Percentiles rank a stretch among this genome's conserved stretches.
Conservation (phyloP, 1,140 invertebrate genomes). For the Drosophila lacertosa region DNA sequence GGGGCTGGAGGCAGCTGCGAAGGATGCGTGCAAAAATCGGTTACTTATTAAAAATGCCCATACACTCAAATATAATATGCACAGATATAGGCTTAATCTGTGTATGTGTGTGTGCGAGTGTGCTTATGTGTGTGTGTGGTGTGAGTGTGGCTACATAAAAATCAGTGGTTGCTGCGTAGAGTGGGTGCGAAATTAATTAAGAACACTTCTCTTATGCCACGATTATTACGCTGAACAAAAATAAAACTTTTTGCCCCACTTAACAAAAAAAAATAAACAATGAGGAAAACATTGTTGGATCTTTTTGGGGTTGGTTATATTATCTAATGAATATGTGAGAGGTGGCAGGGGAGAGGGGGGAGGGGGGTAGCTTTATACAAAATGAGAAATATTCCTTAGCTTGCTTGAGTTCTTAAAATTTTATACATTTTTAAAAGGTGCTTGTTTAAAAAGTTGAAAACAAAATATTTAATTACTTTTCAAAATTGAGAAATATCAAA, state of each 20-base stretch:
- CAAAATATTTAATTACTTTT: no score
- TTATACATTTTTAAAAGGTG: no score
- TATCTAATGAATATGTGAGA: no score
- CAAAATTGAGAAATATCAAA: no score
- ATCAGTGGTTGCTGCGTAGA: slow-evolving; percentile 55
- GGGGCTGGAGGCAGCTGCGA: not conserved
- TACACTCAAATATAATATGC: slow-evolving; percentile 70
- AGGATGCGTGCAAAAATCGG: slow-evolving; percentile 63
- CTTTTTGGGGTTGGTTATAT: no score
- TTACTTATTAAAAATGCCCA: slow-evolving; percentile 80
- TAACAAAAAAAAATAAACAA: not conserved
- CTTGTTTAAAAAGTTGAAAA: no score
- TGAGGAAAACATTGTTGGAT: no score
- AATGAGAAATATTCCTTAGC: no score
- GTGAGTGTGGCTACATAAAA: slow-evolving; percentile 58
- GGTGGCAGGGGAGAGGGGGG: no score
- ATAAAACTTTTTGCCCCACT: not conserved
- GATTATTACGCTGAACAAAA: slow-evolving; percentile 7
- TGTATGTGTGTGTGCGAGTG: slow-evolving; percentile 10
- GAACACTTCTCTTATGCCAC: slow-evolving; percentile 28
- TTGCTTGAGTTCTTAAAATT: no score
- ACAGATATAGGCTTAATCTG: slow-evolving; percentile 30
- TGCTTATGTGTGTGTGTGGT: slow-evolving; percentile 3
- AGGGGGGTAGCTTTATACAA: no score
- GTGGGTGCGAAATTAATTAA: slow-evolving; percentile 71